Evolutionary conservation across 2,797 vertebrate species (phyloP).

Genomic region (Nannoperca obscura): DNA sequence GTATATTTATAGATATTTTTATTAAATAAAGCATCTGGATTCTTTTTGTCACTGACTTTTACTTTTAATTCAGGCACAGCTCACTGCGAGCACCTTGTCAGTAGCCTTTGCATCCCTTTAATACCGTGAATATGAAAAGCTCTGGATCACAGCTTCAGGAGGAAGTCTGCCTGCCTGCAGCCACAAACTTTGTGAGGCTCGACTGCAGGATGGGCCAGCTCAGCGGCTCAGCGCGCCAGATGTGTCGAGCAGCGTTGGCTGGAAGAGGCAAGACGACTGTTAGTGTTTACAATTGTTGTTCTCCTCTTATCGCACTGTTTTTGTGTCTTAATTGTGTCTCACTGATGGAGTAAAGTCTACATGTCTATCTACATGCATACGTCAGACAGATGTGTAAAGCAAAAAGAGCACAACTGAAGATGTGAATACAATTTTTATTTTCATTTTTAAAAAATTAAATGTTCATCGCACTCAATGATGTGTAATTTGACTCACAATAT

Average conservation of each 20-base stretch:
- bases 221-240: constrained; percentile 53
- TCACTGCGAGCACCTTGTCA: not conserved
- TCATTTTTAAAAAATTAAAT: constrained; percentile 27
- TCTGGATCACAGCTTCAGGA: constrained; percentile 28
- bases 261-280: constrained; percentile 15
- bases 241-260: constrained; percentile 34
- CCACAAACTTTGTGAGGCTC: constrained; percentile 25
- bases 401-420: not conserved
- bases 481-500: constrained; percentile 41
- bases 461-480: constrained; percentile 15
- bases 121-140: not conserved
- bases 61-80: not conserved
- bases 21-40: not conserved
- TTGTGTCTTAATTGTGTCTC: not conserved
- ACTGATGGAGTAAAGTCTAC: not conserved
- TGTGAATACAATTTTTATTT: constrained; percentile 24
- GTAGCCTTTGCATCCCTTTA: constrained; percentile 1
- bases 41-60: not conserved
- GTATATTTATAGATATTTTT: not conserved
- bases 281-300: not conserved
- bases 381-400: constrained; percentile 13
- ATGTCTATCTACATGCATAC: not conserved
- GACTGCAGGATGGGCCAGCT: constrained; percentile 49
- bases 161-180: constrained; percentile 32
- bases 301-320: not conserved